Base-by-base conservation (phyloP, 2,888 invertebrate species). In the Cosmorhoe ocellata region DNA sequence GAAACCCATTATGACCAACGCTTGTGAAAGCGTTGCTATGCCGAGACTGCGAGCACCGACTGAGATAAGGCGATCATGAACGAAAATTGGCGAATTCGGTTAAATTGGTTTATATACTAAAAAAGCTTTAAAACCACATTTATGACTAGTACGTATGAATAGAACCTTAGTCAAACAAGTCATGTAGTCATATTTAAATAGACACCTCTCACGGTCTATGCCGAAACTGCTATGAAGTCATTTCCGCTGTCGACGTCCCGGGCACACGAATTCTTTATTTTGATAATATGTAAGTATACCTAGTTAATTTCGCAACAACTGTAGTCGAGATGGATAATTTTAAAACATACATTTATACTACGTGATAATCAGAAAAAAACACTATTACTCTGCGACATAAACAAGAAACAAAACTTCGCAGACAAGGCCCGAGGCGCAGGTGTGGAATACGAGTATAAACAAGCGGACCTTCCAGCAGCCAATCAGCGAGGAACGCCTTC, bases 401-500 rank as follows among this genome's bases (percentile, higher is more conserved):
- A 62, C 59, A 49, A 67, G 63, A 66, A 67, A 69, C 61, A 64
- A 67, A 74, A 74, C 74, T 74, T 64, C 61, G 59, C 47, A 44
- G 49, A 51, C 55, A 61, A 50, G 61, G 62, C 72, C 48, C 54
- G 61, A 50, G 61, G 61, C 72, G 75, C 75, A 66, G 76, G 76
- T 77, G 78, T 74, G 72, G 70, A 71, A 74, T 63, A n/a, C n/a
- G n/a, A n/a, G n/a, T n/a, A 74, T 74, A 79, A 78, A 80, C 79
- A 78, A 77, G 70, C 79, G 74, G 82, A 87, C 88, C 88, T 88
- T 87, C 75, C 65, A 84, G 79, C 63, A 96, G 91, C 72, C 94
- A 90, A 79, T 95, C 94, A 63, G 93, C 93, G 69, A 96, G 92
- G 88, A 93, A 93, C 71, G 93, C 93, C 84, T 94, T 95, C 92